Conservation (phyloP, 1,140 invertebrate species). For the Meloidogyne exigua region DNA sequence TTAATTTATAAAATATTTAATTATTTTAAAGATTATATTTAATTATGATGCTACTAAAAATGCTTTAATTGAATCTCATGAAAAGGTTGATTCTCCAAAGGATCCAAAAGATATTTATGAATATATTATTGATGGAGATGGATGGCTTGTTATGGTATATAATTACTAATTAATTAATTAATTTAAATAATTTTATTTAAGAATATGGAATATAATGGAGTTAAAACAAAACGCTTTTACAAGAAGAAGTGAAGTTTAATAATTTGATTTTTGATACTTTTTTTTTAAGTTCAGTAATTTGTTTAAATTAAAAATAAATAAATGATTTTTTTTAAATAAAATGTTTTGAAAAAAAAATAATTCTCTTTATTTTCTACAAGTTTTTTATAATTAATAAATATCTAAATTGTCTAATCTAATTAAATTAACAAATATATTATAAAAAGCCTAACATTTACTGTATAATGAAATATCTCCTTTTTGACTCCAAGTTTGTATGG, state of each 20-base stretch:
- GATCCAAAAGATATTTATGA: conserved; percentile 27
- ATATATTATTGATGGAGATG: conserved; percentile 36
- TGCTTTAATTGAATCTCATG: conserved; percentile 34
- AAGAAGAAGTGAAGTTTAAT: conserved; percentile 18
- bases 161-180: not conserved
- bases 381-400: too few relatives aligned
- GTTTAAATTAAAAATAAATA: too few relatives aligned
- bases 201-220: conserved; percentile 41
- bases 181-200: conserved; percentile 24
- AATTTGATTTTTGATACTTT: too few relatives aligned
- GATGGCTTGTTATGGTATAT: conserved; percentile 40
- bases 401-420: too few relatives aligned
- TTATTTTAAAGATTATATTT: conserved; percentile 41
- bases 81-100: conserved; percentile 27
- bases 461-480: not conserved
- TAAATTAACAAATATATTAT: too few relatives aligned
- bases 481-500: not conserved
- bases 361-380: too few relatives aligned
- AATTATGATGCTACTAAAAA: conserved; percentile 33
- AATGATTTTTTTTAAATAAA: too few relatives aligned
- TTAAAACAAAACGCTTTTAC: conserved; percentile 40
- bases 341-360: too few relatives aligned
- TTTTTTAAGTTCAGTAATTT: too few relatives aligned
- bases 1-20: conserved; percentile 12
- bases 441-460: too few relatives aligned